phyloP scores from a whole-genome alignment of 2,113 vertebrate species.

The Upupa epops region DNA sequence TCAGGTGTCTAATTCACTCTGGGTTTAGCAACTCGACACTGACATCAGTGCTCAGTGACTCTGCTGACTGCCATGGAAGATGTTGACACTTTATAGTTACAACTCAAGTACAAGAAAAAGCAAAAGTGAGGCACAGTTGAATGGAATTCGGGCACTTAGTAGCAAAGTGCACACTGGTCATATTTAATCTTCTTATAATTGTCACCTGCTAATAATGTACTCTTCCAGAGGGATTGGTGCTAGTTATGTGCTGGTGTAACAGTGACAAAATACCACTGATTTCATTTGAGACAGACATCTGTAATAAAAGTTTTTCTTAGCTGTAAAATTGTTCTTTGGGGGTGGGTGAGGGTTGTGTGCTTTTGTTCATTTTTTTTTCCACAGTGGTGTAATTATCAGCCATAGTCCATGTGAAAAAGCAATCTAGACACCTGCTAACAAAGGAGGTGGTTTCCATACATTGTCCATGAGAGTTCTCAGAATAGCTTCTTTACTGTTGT shows the following conservation, averaged over 20 bases:
- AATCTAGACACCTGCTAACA: conserved; percentile 15
- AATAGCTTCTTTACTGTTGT: background rate
- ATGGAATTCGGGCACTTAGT: background rate
- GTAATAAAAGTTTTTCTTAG: background rate
- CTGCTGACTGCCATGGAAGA: background rate
- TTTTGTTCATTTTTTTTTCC: background rate
- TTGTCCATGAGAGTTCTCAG: background rate
- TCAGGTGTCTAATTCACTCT: background rate
- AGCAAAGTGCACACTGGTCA: background rate
- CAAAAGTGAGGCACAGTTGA: background rate
- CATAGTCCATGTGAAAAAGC: conserved; percentile 14
- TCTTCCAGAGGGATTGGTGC: background rate
- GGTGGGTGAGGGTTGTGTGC: background rate
- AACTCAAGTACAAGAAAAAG: background rate
- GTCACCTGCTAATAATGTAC: background rate
- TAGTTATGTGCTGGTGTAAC: background rate
- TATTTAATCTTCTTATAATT: background rate
- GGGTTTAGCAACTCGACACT: background rate
- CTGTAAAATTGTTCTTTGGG: background rate
- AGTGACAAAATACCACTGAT: background rate
- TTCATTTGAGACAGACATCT: background rate
- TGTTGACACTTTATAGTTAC: background rate
- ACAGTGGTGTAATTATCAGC: background rate
- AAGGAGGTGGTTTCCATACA: background rate
- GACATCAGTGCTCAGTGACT: background rate